Evolutionary conservation across 2,113 vertebrate genomes (phyloP).

Genomic region (Mola mola): DNA sequence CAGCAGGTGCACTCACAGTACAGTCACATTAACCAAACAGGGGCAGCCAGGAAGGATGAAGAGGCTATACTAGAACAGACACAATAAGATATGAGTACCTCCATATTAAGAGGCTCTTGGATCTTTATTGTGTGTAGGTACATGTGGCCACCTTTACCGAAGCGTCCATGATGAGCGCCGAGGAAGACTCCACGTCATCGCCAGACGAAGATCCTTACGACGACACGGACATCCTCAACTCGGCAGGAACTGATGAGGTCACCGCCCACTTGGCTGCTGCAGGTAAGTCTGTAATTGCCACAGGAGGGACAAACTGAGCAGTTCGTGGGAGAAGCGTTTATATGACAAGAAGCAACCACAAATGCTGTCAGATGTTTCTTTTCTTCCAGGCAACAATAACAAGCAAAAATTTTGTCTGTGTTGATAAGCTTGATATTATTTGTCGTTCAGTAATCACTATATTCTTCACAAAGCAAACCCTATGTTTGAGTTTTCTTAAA

Average conservation of each 20-base stretch:
- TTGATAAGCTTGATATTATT: too few species aligned
- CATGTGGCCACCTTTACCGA: constrained; percentile 96
- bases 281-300: constrained; percentile 76
- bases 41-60: too few species aligned
- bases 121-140: constrained; percentile 76
- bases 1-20: constrained; percentile 83
- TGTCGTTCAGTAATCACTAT: too few species aligned
- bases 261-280: constrained; percentile 96
- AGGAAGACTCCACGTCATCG: constrained; percentile 96
- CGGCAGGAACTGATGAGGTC: constrained; percentile 93
- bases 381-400: too few species aligned
- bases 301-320: not conserved
- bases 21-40: not conserved
- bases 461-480: too few species aligned
- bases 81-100: too few species aligned
- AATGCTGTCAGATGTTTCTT: too few species aligned
- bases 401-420: too few species aligned
- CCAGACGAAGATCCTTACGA: constrained; percentile 96
- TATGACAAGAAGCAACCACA: too few species aligned
- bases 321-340: too few species aligned
- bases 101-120: not conserved
- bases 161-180: constrained; percentile 92
- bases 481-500: too few species aligned
- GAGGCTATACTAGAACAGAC: too few species aligned
- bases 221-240: constrained; percentile 98